These are phyloP conservation scores for Solenopsis fugax DNA, from an alignment of 1,140 invertebrate species.

Conservation along the genomic window DNA sequence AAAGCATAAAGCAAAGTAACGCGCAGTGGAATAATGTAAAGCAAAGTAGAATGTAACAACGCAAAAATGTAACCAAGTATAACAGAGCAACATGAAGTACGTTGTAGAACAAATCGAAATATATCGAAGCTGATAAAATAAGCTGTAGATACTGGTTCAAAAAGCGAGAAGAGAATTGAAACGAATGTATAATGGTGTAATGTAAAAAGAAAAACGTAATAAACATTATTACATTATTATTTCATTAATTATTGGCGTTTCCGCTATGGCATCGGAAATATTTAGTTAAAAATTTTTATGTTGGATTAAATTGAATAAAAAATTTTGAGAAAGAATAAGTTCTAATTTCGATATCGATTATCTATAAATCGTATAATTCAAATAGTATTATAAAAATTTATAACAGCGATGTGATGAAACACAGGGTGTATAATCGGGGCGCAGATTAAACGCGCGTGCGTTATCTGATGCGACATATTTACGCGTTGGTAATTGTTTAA, in stretches of 20 bases:
- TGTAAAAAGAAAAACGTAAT: not conserved
- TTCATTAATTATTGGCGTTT: conserved; percentile 30
- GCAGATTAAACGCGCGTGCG: not conserved
- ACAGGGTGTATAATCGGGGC: not conserved
- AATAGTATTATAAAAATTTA: conserved; percentile 37
- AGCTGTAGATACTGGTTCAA: not conserved
- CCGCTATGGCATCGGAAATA: not conserved
- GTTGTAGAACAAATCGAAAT: conserved; percentile 11
- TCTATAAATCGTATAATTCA: conserved; percentile 35
- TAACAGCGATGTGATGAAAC: not conserved
- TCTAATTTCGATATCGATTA: conserved; percentile 12
- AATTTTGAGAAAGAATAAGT: conserved; percentile 4
- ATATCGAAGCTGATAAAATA: not conserved
- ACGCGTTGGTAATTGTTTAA: conserved; percentile 30
- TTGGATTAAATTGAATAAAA: not conserved
- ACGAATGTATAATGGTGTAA: not conserved
- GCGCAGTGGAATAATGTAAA: conserved; percentile 36
- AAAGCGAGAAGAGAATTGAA: not conserved
- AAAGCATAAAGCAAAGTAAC: conserved; percentile 11
- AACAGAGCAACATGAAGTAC: not conserved
- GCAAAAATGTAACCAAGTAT: not conserved
- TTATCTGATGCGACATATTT: conserved; percentile 29
- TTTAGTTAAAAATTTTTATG: conserved; percentile 2
- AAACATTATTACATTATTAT: conserved; percentile 21
- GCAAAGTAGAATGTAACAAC: conserved; percentile 23